phyloP scores from a whole-genome alignment of 1,140 invertebrate genomes.

The Leucophenga varia region DNA sequence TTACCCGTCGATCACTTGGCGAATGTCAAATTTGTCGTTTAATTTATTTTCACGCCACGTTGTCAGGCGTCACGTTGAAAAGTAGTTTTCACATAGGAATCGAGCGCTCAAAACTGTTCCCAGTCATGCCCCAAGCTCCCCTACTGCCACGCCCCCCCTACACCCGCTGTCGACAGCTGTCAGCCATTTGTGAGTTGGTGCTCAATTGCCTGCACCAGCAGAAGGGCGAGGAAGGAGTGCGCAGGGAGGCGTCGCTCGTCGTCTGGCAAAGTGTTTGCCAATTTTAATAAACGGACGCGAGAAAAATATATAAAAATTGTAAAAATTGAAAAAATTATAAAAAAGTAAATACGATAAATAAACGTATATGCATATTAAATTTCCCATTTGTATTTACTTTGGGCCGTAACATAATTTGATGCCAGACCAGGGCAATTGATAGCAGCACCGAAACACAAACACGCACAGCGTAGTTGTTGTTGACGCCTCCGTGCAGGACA shows the following conservation, averaged over 20 bases:
- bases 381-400: conserved; percentile 39
- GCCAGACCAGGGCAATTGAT: conserved; percentile 35
- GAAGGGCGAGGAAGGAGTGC: conserved; percentile 10
- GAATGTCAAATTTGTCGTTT: conserved; percentile 17
- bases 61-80: conserved; percentile 29
- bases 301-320: background rate
- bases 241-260: no score
- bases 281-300: conserved; percentile 18
- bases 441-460: no score
- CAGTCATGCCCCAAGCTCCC: conserved; percentile 2
- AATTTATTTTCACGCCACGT: conserved; percentile 36
- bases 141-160: background rate
- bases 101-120: conserved; percentile 24
- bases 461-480: no score
- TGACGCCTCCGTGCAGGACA: conserved; percentile 26
- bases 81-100: conserved; percentile 40
- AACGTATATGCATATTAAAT: conserved; percentile 38
- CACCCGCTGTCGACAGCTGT: conserved; percentile 42
- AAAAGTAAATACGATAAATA: no score
- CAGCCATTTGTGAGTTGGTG: conserved; percentile 34
- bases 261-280: conserved; percentile 21
- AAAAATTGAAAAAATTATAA: background rate
- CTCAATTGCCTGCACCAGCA: conserved; percentile 20
- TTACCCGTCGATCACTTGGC: conserved; percentile 4
- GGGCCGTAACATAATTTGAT: conserved; percentile 39